These are phyloP conservation scores for Odocoileus hemionus DNA, from an alignment of 2,113 vertebrate genomes.

Conservation along the genomic window DNA sequence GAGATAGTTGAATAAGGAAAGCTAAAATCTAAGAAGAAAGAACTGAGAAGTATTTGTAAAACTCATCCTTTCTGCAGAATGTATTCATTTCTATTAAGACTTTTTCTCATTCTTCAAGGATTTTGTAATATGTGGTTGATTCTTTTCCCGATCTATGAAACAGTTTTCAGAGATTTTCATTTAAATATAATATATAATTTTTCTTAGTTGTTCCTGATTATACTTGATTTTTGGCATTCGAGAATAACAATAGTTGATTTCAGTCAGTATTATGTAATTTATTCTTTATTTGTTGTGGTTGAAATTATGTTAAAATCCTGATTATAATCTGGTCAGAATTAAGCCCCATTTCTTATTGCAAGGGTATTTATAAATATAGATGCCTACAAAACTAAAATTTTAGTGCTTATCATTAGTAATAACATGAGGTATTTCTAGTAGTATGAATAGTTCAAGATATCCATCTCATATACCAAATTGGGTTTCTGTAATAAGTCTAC, in stretches of 20 bases:
- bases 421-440: not conserved
- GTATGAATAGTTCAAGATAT: conserved; percentile 43
- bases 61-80: not conserved
- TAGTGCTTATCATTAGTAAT: conserved; percentile 18
- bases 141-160: not conserved
- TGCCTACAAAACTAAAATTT: not conserved
- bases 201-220: conserved; percentile 19
- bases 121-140: not conserved
- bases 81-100: not conserved
- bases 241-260: not conserved
- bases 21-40: not conserved
- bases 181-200: not conserved
- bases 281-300: conserved; percentile 19
- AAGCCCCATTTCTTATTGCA: not conserved
- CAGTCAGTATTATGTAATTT: not conserved
- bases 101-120: not conserved
- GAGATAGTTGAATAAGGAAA: not conserved
- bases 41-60: not conserved
- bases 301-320: conserved; percentile 33
- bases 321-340: not conserved
- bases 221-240: conserved; percentile 19
- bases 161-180: conserved; percentile 27
- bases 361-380: not conserved
- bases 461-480: conserved; percentile 28
- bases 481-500: conserved; percentile 52